Evolutionary conservation across 2,888 invertebrate genomes (phyloP).

Genomic region (Megamerina dolium): DNA sequence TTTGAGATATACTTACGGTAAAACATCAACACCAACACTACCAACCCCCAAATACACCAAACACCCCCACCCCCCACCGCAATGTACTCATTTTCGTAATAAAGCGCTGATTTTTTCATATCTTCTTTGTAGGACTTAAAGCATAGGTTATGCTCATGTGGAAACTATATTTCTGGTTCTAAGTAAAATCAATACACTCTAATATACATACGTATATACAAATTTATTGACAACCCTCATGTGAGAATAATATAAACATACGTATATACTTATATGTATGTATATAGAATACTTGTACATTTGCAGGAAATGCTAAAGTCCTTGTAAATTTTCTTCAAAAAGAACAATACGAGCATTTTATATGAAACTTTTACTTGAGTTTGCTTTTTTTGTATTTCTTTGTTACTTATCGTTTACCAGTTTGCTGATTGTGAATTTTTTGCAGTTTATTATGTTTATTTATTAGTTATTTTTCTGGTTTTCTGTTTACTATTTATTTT

Average conservation of each 20-base stretch:
- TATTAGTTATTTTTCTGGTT: slow-evolving; percentile 1
- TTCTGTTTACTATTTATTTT: not conserved
- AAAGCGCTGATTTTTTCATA: no score
- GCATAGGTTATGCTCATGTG: no score
- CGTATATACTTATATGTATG: not conserved
- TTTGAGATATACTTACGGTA: no score
- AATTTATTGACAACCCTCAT: slow-evolving; percentile 1
- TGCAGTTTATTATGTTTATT: not conserved
- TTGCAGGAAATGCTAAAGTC: slow-evolving; percentile 16
- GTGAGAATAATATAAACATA: slow-evolving; percentile 17
- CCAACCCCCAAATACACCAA: no score
- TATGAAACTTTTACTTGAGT: slow-evolving; percentile 15
- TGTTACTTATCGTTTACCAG: not conserved
- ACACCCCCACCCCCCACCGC: no score
- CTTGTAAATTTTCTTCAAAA: slow-evolving; percentile 17
- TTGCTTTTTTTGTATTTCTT: slow-evolving; percentile 4
- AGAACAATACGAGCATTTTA: slow-evolving; percentile 12
- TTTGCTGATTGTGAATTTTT: not conserved
- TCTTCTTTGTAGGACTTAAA: no score
- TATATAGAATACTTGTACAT: not conserved
- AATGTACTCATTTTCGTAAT: no score
- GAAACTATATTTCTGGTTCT: no score
- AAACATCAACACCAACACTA: no score
- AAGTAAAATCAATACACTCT: no score
- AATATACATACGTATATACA: slow-evolving; percentile 6